These are phyloP conservation scores for Oxygymnocypris stewartii DNA, from an alignment of 2,113 vertebrate species.

Conservation along the genomic window DNA sequence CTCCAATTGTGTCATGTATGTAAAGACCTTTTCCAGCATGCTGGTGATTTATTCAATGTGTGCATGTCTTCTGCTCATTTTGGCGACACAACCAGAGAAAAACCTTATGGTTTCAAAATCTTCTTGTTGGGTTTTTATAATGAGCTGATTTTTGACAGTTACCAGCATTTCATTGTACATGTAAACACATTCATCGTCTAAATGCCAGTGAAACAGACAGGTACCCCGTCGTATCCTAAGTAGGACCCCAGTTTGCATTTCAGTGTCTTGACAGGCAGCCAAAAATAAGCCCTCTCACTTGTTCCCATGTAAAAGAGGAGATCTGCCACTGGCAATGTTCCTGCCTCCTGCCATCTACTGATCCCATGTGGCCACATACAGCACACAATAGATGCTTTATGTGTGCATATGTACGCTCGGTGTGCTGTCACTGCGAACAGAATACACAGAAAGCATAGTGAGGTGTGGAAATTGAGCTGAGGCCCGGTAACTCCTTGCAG, in stretches of 20 bases:
- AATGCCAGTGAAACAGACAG: constrained; percentile 42
- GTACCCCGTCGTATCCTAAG: constrained; percentile 12
- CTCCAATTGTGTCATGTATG: not conserved
- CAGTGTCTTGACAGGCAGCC: constrained; percentile 43
- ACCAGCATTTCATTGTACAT: not conserved
- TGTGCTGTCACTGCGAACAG: not conserved
- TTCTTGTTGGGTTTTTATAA: not conserved
- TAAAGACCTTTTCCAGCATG: not conserved
- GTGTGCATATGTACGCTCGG: not conserved
- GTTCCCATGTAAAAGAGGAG: constrained; percentile 59
- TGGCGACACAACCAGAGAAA: not conserved
- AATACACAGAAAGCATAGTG: not conserved
- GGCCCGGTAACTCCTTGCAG: not conserved
- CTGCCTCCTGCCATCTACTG: constrained; percentile 14
- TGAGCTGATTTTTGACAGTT: not conserved
- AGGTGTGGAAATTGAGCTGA: constrained; percentile 17
- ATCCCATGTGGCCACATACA: not conserved
- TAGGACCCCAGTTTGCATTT: constrained; percentile 27
- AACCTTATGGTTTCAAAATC: not conserved
- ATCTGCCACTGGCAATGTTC: constrained; percentile 28
- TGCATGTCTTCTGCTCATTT: not conserved
- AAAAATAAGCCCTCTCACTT: constrained; percentile 59
- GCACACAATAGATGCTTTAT: not conserved
- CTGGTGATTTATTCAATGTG: not conserved
- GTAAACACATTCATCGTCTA: constrained; percentile 32